Evolutionary conservation across 2,113 vertebrate genomes (phyloP).

Genomic region (Malurus elegans): DNA sequence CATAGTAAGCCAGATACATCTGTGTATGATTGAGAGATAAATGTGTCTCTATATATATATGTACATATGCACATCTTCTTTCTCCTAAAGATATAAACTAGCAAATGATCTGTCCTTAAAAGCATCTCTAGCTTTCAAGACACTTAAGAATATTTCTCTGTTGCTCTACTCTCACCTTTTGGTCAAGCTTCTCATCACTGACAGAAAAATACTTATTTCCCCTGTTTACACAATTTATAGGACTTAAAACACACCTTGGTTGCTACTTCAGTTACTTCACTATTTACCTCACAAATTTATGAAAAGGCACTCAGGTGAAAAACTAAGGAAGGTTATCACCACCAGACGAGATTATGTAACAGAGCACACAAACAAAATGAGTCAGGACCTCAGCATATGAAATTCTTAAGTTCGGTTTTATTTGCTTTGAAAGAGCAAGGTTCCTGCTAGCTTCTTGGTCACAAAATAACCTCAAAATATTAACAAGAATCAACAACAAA

Average conservation of each 20-base stretch:
- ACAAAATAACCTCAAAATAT: neutral
- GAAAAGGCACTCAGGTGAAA: neutral
- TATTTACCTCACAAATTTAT: constrained; percentile 26
- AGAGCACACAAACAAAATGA: constrained; percentile 21
- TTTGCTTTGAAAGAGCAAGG: neutral
- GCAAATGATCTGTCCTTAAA: neutral
- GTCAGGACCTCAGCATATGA: neutral
- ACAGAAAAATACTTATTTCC: neutral
- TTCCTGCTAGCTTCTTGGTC: neutral
- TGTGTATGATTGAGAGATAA: rapidly evolving
- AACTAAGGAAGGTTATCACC: constrained; percentile 7
- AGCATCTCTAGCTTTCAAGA: neutral
- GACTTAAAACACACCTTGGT: neutral
- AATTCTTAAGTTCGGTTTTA: neutral
- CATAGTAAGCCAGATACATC: neutral
- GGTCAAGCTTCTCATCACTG: neutral
- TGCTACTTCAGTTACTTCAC: neutral
- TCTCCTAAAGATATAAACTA: neutral
- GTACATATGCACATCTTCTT: no score
- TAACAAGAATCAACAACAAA: neutral
- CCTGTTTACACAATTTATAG: neutral
- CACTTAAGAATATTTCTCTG: neutral
- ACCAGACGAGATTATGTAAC: neutral
- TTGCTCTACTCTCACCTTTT: neutral
- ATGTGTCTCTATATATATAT: neutral